These are phyloP conservation scores for Drosophila tropicalis DNA, from an alignment of 1,140 invertebrate genomes.

Conservation along the genomic window DNA sequence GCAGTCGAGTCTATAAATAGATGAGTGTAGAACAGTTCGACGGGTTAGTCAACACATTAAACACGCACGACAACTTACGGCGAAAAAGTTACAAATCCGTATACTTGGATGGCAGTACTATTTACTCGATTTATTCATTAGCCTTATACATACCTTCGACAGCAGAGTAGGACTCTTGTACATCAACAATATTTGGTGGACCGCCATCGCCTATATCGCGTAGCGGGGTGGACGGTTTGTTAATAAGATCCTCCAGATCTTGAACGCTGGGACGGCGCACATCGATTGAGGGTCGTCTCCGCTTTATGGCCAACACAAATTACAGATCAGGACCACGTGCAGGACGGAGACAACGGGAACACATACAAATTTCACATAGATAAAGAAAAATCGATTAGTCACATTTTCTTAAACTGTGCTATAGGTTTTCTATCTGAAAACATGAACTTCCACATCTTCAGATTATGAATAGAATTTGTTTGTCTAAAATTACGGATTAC, in stretches of 20 bases:
- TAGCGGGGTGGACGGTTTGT: constrained; percentile 95
- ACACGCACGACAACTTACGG: not conserved
- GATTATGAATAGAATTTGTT: constrained; percentile 14
- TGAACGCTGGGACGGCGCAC: constrained; percentile 93
- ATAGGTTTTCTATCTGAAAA: constrained; percentile 5
- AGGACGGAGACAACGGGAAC: constrained; percentile 23
- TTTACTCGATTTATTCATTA: not conserved
- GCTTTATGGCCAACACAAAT: constrained; percentile 84
- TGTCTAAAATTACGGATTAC: constrained; percentile 32
- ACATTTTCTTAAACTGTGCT: not conserved
- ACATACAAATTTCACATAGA: constrained; percentile 10
- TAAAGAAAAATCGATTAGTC: constrained; percentile 22
- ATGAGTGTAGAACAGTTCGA: constrained; percentile 18
- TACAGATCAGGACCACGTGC: not conserved
- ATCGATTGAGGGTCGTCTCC: constrained; percentile 93
- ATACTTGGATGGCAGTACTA: not conserved
- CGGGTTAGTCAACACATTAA: constrained; percentile 29
- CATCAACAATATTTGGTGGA: constrained; percentile 93
- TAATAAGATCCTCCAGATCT: constrained; percentile 94
- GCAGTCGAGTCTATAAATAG: constrained; percentile 90
- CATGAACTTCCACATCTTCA: constrained; percentile 20
- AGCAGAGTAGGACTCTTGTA: constrained; percentile 94
- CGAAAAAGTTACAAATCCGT: too few relatives aligned
- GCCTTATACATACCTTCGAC: constrained; percentile 90
- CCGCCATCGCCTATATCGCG: constrained; percentile 90